Percentiles rank a stretch among this genome's conserved stretches.
Evolutionary conservation across 2,113 vertebrate species (phyloP).

Genomic region (Tragelaphus strepsiceros): DNA sequence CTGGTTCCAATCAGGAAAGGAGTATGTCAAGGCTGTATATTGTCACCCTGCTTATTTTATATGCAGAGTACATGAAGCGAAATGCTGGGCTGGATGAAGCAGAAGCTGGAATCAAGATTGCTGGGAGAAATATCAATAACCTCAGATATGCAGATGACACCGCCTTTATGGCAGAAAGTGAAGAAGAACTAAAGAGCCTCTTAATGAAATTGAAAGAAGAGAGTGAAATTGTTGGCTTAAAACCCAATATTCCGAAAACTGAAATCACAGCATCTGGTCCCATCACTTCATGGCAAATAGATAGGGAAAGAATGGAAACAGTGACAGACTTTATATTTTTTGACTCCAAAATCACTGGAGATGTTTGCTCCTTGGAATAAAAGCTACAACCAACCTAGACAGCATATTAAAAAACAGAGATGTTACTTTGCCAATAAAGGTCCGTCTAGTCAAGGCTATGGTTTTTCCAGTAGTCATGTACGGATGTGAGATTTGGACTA

Average conservation of each 20-base stretch:
- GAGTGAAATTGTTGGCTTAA: neutral
- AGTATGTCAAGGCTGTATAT: neutral
- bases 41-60: neutral
- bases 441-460: accelerated
- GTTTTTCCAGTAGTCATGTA: neutral
- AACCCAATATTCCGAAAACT: neutral
- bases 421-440: neutral
- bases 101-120: neutral
- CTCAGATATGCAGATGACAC: neutral
- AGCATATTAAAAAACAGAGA: neutral
- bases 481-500: neutral
- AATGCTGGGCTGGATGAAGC: neutral
- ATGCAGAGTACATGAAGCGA: neutral
- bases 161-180: neutral
- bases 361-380: neutral
- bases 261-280: neutral
- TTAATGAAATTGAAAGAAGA: neutral
- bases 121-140: neutral
- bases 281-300: neutral
- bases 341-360: neutral
- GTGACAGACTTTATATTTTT: neutral
- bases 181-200: neutral
- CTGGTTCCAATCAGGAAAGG: neutral
- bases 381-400: neutral
- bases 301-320: neutral